Conservation (phyloP, 2,113 vertebrate species). For the Pteronura brasiliensis region DNA sequence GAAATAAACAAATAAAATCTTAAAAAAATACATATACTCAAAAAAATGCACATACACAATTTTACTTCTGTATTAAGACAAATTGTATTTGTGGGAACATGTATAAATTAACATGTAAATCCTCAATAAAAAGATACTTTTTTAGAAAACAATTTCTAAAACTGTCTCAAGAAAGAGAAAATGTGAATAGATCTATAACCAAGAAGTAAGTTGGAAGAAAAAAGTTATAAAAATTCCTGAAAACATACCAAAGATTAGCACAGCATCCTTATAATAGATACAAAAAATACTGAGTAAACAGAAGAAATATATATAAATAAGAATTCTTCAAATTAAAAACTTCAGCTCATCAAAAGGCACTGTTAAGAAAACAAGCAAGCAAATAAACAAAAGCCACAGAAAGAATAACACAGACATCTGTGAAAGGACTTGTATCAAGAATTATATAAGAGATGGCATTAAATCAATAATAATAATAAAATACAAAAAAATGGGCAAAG, state of each 20-base stretch:
- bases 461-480: not conserved
- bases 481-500: not conserved
- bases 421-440: not conserved
- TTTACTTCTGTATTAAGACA: not conserved
- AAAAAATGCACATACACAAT: not conserved
- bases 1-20: too few relatives aligned
- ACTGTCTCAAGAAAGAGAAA: not conserved
- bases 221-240: not conserved
- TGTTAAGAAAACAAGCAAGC: not conserved
- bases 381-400: not conserved
- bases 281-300: not conserved
- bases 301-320: not conserved
- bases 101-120: not conserved
- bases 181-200: not conserved
- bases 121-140: not conserved
- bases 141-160: not conserved
- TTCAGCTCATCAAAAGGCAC: not conserved
- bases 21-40: too few relatives aligned
- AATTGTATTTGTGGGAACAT: not conserved
- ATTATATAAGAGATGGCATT: not conserved
- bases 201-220: not conserved
- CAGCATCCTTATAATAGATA: not conserved
- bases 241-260: not conserved
- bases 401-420: not conserved
- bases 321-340: not conserved